Evolutionary conservation across 2,113 vertebrate genomes (phyloP).

Genomic region (Xenopus tropicalis): UCB_Xtro_10.0 CM004443.2:100465501-100466000

Average conservation of each 20-base stretch:
- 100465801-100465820: slow-evolving; percentile 63
- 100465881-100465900: slow-evolving; percentile 26
- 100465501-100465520: too few relatives aligned
- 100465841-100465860: slow-evolving; percentile 52
- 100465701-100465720: slow-evolving; percentile 82
- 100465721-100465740: slow-evolving; percentile 81
- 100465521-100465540: too few relatives aligned
- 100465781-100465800: slow-evolving; percentile 38
- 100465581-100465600: too few relatives aligned
- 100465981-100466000: neutral
- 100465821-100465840: slow-evolving; percentile 69
- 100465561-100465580: too few relatives aligned
- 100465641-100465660: slow-evolving; percentile 62
- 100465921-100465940: slow-evolving; percentile 39
- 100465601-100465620: too few relatives aligned
- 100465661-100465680: slow-evolving; percentile 70
- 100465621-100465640: too few relatives aligned
- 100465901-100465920: slow-evolving; percentile 36
- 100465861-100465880: slow-evolving; percentile 7
- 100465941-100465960: slow-evolving; percentile 45
- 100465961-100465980: slow-evolving; percentile 19
- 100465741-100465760: slow-evolving; percentile 83
- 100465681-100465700: slow-evolving; percentile 55
- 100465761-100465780: slow-evolving; percentile 60
- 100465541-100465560: too few relatives aligned